Evolutionary conservation across 2,113 vertebrate genomes (phyloP).

Genomic region (Rhinichthys klamathensis): DNA sequence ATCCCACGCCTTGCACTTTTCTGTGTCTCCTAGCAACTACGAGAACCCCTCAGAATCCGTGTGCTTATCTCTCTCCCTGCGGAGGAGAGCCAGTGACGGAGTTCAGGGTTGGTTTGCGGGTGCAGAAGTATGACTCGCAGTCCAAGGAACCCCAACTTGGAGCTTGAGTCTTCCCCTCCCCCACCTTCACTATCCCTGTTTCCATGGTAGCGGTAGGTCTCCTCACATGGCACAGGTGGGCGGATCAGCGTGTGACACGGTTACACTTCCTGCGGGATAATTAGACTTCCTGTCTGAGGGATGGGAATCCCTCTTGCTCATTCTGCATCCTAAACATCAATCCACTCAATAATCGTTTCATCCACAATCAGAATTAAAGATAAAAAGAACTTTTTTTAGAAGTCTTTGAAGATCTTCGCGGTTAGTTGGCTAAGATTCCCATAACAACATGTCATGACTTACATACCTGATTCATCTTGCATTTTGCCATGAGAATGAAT

Average conservation of each 20-base stretch:
- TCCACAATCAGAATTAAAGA: not conserved
- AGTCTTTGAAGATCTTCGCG: not conserved
- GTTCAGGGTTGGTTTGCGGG: conserved; percentile 44
- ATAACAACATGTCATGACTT: conserved; percentile 66
- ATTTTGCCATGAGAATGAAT: not conserved
- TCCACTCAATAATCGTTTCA: not conserved
- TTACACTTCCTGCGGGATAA: conserved; percentile 53
- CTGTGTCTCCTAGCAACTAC: conserved; percentile 77
- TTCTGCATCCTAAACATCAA: conserved; percentile 30
- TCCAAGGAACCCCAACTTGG: conserved; percentile 49
- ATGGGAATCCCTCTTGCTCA: conserved; percentile 43
- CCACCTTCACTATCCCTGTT: conserved; percentile 45
- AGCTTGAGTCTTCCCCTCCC: not conserved
- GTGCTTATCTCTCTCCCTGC: conserved; percentile 40
- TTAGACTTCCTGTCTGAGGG: conserved; percentile 50
- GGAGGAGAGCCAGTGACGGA: conserved; percentile 47
- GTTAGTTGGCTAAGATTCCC: conserved; percentile 62
- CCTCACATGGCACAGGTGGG: conserved; percentile 56
- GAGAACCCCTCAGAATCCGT: conserved; percentile 44
- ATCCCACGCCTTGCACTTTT: conserved; percentile 68
- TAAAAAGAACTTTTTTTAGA: not conserved
- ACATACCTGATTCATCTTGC: not conserved
- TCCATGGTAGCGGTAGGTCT: conserved; percentile 50
- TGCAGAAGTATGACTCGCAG: conserved; percentile 42
- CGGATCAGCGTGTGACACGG: conserved; percentile 52